phyloP scores from a whole-genome alignment of 2,113 vertebrate species.

The Lagopus leucura region DNA sequence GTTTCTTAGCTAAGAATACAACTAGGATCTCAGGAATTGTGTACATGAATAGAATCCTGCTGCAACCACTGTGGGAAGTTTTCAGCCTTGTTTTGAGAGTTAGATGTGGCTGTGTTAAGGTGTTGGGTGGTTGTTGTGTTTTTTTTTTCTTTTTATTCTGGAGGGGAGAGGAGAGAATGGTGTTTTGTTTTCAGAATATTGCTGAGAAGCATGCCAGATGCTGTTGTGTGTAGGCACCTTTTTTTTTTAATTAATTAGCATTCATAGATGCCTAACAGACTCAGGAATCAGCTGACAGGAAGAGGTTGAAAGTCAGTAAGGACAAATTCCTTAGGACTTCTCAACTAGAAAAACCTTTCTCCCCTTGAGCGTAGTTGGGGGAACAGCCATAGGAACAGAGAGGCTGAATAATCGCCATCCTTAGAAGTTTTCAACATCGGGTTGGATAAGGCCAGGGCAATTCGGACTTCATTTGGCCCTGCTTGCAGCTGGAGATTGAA shows the following conservation, averaged over 20 bases:
- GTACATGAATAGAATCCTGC: background rate
- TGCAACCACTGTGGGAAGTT: background rate
- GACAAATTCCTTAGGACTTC: background rate
- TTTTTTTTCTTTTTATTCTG: background rate
- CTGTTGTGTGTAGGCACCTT: background rate
- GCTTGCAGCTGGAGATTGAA: background rate
- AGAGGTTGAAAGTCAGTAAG: background rate
- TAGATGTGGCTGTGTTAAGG: background rate
- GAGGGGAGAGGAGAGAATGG: too few relatives aligned
- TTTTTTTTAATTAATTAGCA: background rate
- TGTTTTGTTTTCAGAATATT: background rate
- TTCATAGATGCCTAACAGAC: background rate
- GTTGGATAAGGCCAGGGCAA: background rate
- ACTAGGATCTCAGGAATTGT: background rate
- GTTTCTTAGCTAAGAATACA: background rate
- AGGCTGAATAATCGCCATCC: background rate
- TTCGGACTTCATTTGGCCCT: background rate
- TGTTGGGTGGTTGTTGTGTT: background rate
- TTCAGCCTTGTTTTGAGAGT: background rate
- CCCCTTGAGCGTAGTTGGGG: background rate
- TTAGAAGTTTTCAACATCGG: background rate
- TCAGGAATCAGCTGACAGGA: background rate
- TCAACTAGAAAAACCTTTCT: background rate
- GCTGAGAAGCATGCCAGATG: too few relatives aligned
- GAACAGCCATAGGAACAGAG: background rate